Evolutionary conservation across 37 sponge, comb jelly and placozoan species (phyloP), one percentile per base, ranked within the genome.

Genomic region (Eunapius fragilis): DNA sequence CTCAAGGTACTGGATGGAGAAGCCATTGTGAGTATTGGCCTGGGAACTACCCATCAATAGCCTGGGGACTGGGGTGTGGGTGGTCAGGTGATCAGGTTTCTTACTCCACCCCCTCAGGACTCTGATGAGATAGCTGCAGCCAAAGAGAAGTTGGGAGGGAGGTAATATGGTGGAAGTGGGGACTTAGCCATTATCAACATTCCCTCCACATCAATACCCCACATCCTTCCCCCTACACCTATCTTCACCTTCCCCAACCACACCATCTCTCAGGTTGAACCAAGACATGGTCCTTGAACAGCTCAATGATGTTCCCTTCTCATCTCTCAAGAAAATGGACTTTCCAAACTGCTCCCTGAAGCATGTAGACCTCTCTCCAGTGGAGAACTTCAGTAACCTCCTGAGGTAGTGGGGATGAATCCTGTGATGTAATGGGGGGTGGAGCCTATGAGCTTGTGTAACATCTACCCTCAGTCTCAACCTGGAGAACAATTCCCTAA

Each of bases 401-500:
- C 67, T 74, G 22, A 97, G 98, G 98, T 97, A 69, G n/a, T n/a
- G n/a, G n/a, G n/a, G n/a, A n/a, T n/a, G n/a, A n/a, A n/a, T n/a
- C n/a, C n/a, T n/a, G n/a, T n/a, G n/a, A n/a, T n/a, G 41, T 41
- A 41, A 41, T 6, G 3, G 41, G 22, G 7, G 58, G 14, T 58
- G 17, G 6, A 19, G 58, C 17, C 7, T 2, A 17, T 10, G 14
- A 2, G 14, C 7, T 58, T 58, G 58, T 11, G 58, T 58, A 58
- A 58, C 58, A 12, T 17, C 22, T 58, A 12, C 22, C 58, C 2
- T 2, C 78, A 98, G 98, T 86, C 76, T 98, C 24, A 98, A 98
- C 67, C 79, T 98, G 68, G 99, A 98, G 79, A 87, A 93, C 50
- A 98, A 98, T 86, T 76, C 80, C 31, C 91, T 98, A 23, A 89